Conservation (phyloP, 2,888 invertebrate species). For the Anthophora plumipes region DNA sequence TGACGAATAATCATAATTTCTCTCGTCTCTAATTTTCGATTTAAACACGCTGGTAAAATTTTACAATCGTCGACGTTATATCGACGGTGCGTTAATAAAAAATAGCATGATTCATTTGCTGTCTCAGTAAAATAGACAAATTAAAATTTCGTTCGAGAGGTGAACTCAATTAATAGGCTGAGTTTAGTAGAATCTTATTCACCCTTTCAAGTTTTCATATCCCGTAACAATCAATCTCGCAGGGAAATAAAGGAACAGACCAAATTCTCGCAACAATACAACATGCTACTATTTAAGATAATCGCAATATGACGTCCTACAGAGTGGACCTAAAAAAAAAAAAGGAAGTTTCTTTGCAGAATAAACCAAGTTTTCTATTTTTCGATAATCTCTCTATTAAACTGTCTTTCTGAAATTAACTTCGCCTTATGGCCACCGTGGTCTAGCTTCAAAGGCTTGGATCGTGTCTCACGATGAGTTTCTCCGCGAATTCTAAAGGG, state of each 20-base stretch:
- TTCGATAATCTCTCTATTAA: slow-evolving; percentile 47
- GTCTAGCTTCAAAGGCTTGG: background rate
- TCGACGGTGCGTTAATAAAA: too few species aligned
- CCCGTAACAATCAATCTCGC: background rate
- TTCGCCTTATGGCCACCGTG: background rate
- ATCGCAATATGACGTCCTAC: background rate
- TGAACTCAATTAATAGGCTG: too few species aligned
- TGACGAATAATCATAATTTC: background rate
- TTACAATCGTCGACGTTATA: too few species aligned
- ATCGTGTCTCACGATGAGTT: background rate
- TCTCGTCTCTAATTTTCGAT: background rate
- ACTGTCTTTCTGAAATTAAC: slow-evolving; percentile 7
- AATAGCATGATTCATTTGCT: too few species aligned
- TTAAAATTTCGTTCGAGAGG: too few species aligned
- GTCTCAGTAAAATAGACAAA: too few species aligned
- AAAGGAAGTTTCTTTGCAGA: slow-evolving; percentile 48
- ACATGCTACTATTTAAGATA: background rate
- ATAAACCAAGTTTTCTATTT: slow-evolving; percentile 46
- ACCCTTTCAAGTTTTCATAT: too few species aligned
- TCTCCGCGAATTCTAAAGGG: background rate
- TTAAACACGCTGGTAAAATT: too few species aligned
- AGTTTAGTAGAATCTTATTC: too few species aligned
- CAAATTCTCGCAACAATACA: background rate
- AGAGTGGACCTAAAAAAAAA: slow-evolving; percentile 32
- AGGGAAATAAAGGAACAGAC: background rate